A percentile compares a stretch with the other conserved stretches of the same genome.
Evolutionary conservation across 2,113 vertebrate species (phyloP).

Genomic region (Rhabdornis inornatus): DNA sequence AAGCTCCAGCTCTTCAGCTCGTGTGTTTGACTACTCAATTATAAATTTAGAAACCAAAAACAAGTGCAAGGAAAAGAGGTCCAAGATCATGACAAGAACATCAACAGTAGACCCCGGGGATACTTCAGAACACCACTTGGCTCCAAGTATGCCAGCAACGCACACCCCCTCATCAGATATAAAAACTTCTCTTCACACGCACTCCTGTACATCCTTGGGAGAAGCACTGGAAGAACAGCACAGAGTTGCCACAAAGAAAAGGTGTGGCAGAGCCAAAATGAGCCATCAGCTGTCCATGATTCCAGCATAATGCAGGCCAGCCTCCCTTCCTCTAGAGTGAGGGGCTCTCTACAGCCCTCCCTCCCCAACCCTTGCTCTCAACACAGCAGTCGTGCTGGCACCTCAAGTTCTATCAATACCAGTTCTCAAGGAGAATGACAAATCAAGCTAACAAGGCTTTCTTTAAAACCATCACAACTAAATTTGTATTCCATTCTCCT

Average conservation of each 20-base stretch:
- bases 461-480: not conserved
- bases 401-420: not conserved
- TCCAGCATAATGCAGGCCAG: not conserved
- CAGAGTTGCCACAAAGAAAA: not conserved
- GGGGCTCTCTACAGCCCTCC: accelerated
- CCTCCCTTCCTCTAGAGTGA: not conserved
- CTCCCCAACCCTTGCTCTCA: not conserved
- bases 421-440: not conserved
- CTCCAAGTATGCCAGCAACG: not conserved
- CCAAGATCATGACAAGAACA: not conserved
- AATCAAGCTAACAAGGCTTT: not conserved
- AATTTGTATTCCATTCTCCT: not conserved
- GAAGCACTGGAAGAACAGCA: not conserved
- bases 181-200: not conserved
- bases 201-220: not conserved
- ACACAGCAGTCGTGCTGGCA: not conserved
- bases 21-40: not conserved
- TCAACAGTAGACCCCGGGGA: not conserved
- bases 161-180: not conserved
- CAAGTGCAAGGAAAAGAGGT: not conserved
- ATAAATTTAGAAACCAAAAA: not conserved
- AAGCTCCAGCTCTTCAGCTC: not conserved
- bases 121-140: not conserved
- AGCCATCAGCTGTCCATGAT: not conserved
- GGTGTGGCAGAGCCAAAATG: not conserved